Evolutionary conservation across 2,888 invertebrate genomes (phyloP), one percentile per base, ranked within the genome.

Genomic region (Noctua janthina): DNA sequence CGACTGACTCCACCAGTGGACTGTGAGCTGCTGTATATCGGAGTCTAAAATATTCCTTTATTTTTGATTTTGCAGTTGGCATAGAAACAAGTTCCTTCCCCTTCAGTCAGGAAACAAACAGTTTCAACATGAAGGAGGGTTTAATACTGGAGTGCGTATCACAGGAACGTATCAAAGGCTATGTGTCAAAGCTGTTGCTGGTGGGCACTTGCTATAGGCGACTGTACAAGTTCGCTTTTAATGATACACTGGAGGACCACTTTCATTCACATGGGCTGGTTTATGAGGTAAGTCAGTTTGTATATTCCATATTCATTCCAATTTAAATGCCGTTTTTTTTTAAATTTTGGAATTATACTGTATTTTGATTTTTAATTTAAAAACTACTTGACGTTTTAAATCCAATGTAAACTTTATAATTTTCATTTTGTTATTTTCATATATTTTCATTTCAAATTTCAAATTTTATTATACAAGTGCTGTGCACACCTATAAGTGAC

Each of bases 1-100:
- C 2, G 13, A 3, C 46, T 46, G 59, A n/a, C 11, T n/a, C 23
- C 13, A 62, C 13, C 59, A 29, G 62, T 62, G 62, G 15, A 29
- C 62, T 62, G 62, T 62, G 29, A 15, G 2, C 62, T 29, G 2
- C 62, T 29, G 29, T 29, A 15, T 35, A 17, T 17, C 8, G 13
- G 35, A 64, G 10, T 35, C 64, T 15, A n/a, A 66, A 56, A 35
- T 39, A 59, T 49, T n/a, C 20, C 2, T 59, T 39, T n/a, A 4
- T 82, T 73, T 72, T 74, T 29, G 29, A 29, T n/a, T 51, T 96
- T 94, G 6, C 93, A 97, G 97, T 97, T 94, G 98, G 98, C 8
- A 93, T 98, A 83, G 97, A 97, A 91, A 97, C 98, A 74, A 96
- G 92, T 71, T 97, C 97, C 0, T 97, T 97, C 89, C 92, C 94